Evolutionary conservation across 2,797 vertebrate species (phyloP).

Genomic region (Aulostomus chinensis): DNA sequence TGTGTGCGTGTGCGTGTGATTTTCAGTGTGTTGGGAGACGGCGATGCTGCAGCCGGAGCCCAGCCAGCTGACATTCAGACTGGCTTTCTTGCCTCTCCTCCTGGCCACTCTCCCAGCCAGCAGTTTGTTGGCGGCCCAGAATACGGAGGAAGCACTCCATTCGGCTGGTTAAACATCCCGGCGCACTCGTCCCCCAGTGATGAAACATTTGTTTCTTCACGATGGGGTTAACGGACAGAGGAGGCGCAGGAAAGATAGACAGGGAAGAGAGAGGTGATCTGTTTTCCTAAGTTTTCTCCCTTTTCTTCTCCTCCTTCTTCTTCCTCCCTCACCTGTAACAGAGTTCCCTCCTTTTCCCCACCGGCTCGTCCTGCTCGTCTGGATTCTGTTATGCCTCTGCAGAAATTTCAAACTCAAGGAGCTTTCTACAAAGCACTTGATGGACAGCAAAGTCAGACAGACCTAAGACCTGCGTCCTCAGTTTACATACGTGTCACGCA

Average conservation of each 20-base stretch:
- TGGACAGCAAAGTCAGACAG: slow-evolving; percentile 7
- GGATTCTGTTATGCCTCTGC: slow-evolving; percentile 14
- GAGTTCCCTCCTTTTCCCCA: slow-evolving; percentile 9
- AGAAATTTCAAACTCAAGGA: no score
- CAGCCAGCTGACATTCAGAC: slow-evolving; percentile 76
- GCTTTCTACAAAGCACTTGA: slow-evolving; percentile 5
- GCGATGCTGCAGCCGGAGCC: slow-evolving; percentile 55
- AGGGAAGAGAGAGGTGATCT: slow-evolving; percentile 15
- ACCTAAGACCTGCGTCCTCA: slow-evolving; percentile 15
- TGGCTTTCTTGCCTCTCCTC: slow-evolving; percentile 65
- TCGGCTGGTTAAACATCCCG: slow-evolving; percentile 71
- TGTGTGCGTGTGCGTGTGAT: slow-evolving; percentile 15
- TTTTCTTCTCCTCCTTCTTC: not conserved
- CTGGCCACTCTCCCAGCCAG: slow-evolving; percentile 69
- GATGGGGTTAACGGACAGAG: slow-evolving; percentile 50
- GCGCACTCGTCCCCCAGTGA: slow-evolving; percentile 59
- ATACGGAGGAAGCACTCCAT: slow-evolving; percentile 68
- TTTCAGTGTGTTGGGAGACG: slow-evolving; percentile 26
- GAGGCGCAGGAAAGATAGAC: slow-evolving; percentile 1
- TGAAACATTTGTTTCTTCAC: slow-evolving; percentile 63
- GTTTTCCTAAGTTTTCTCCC: no score
- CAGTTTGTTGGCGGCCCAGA: slow-evolving; percentile 64
- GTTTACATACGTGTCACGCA: slow-evolving; percentile 23
- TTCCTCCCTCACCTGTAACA: slow-evolving; percentile 42
- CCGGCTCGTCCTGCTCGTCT: slow-evolving; percentile 5